A percentile compares a stretch with the other conserved stretches of the same genome.
Conservation (phyloP, 2,888 invertebrate species). For the Drosophila cognata region DNA sequence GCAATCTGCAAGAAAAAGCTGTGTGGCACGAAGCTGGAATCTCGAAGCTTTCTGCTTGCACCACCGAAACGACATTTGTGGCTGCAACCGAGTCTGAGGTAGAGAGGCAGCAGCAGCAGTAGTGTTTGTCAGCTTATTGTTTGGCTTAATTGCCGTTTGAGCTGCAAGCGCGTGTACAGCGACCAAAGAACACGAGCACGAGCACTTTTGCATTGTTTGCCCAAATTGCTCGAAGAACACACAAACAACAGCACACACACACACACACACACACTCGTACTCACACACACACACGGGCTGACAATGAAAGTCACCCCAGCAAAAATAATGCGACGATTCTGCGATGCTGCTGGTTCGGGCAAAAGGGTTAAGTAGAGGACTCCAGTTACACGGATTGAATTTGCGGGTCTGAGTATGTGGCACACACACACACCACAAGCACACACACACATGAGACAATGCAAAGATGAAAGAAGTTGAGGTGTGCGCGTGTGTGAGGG, state of each 20-base stretch:
- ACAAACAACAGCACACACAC: conserved; percentile 7
- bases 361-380: conserved; percentile 61
- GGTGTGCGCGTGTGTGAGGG: conserved; percentile 7
- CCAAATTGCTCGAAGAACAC: conserved; percentile 62
- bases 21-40: background rate
- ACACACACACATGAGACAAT: conserved; percentile 60
- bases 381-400: conserved; percentile 61
- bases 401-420: conserved; percentile 48
- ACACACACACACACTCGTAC: conserved; percentile 14
- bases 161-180: conserved; percentile 54
- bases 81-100: conserved; percentile 26
- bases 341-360: conserved; percentile 48
- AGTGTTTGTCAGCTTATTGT: conserved; percentile 74
- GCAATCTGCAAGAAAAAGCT: conserved; percentile 2
- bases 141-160: conserved; percentile 74
- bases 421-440: conserved; percentile 23
- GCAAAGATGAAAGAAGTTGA: conserved; percentile 23
- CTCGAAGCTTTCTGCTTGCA: conserved; percentile 22
- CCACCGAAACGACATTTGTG: conserved; percentile 39
- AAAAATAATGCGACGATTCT: conserved; percentile 35
- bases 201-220: conserved; percentile 62
- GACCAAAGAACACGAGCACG: conserved; percentile 15
- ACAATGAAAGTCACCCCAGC: conserved; percentile 62
- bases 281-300: background rate
- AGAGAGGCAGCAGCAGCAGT: background rate